Evolutionary conservation across 2,113 vertebrate genomes (phyloP), one percentile per base, ranked within the genome.

Genomic region (Reinhardtius hippoglossoides): DNA sequence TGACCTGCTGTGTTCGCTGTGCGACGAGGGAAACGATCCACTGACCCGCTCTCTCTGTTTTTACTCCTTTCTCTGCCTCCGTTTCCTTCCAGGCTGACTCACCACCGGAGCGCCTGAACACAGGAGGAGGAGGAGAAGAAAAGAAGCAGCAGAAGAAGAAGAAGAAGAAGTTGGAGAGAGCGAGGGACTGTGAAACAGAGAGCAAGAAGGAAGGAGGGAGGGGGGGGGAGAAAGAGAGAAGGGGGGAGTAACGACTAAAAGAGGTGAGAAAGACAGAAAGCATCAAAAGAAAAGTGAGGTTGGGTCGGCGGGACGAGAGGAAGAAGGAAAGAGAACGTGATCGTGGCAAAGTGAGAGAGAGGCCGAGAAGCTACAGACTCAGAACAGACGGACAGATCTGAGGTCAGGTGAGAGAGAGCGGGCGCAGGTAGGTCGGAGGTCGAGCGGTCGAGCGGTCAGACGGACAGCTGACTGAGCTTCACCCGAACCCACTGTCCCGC

Each of bases 71-170:
- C 85, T 90, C 67, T 82, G 88, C 86, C 74, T 78, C 82, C 66
- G 84, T 84, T 94, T 94, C 92, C 91, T 93, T 92, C 84, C 91
- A 95, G 94, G 89, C 91, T 91, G 91, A 94, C 82, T 92, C 89
- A 91, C 75, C 68, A 50, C 84, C 50, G 68, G 81, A 87, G 82
- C 46, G 74, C 87, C 85, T 87, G 50, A 82, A 76, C 67, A 50
- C 74, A 57, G 68, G 24, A 82, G 82, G 67, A 69, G 75, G 50
- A 73, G 55, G 58, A 68, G 68, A 64, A 69, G 55, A 59, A 71
- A 44, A 78, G 57, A 46, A 69, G 80, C 40, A 59, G 82, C 78
- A 31, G 31, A 31, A 76, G 58, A 70, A 78, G 57, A 57, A 69
- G 78, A 40, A 60, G 82, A 81, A 76, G 55, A 67, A 40, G 78